These are phyloP conservation scores for Naso thynnoides DNA, from an alignment of 2,797 vertebrate species.

Conservation along the genomic window DNA sequence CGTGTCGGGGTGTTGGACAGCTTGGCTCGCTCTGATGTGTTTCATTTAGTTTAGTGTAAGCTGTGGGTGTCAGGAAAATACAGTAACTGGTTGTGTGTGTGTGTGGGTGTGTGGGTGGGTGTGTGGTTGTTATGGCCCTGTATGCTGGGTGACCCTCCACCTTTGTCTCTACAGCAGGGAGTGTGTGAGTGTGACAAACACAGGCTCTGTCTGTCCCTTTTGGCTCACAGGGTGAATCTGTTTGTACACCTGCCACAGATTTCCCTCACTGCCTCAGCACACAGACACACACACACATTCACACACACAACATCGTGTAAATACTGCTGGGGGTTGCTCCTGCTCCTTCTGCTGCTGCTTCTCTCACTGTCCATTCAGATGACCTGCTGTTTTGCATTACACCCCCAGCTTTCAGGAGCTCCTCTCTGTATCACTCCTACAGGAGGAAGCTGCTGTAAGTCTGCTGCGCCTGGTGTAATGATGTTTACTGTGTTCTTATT, in stretches of 20 bases:
- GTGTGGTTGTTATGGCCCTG: conserved; percentile 22
- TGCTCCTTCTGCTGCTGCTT: conserved; percentile 6
- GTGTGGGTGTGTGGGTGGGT: conserved; percentile 14
- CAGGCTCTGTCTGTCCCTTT: conserved; percentile 35
- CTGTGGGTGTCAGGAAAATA: conserved; percentile 29
- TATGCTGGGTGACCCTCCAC: conserved; percentile 43
- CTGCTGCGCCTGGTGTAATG: not conserved
- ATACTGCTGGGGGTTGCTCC: conserved; percentile 27
- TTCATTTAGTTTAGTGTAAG: conserved; percentile 47
- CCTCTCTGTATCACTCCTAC: not conserved
- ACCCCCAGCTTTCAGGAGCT: conserved; percentile 36
- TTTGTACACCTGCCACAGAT: conserved; percentile 70
- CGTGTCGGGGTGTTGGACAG: conserved; percentile 14
- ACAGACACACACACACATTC: conserved; percentile 1
- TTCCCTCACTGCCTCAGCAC: conserved; percentile 18
- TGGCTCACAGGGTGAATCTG: conserved; percentile 50
- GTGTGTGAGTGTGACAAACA: conserved; percentile 60
- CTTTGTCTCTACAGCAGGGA: conserved; percentile 52
- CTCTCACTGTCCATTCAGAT: conserved; percentile 35
- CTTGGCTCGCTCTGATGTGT: conserved; percentile 29
- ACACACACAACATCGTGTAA: conserved; percentile 34
- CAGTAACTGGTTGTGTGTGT: conserved; percentile 17
- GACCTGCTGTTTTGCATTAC: conserved; percentile 52
- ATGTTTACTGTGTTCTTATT: not conserved
- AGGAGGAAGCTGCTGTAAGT: not conserved